phyloP scores from a whole-genome alignment of 2,888 invertebrate species.

The Trichogramma dendrolimi region DNA sequence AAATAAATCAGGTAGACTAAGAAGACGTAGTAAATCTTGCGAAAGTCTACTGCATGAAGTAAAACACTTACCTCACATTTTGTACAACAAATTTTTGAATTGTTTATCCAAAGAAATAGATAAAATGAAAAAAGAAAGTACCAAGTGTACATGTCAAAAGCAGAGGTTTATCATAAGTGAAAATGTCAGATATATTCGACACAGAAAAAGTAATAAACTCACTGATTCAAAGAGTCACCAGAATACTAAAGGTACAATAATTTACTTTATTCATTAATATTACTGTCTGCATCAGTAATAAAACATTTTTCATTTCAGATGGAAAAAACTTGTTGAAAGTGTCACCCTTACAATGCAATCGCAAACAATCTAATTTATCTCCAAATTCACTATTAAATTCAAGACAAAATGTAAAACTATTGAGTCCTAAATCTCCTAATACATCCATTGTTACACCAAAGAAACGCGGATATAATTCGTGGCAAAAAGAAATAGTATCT shows the following conservation, averaged over 20 bases:
- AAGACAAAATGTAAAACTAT: conserved; percentile 7
- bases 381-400: conserved; percentile 10
- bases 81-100: conserved; percentile 26
- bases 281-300: too few species aligned
- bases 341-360: background rate
- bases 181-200: too few species aligned
- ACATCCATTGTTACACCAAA: conserved; percentile 10
- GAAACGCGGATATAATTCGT: conserved; percentile 14
- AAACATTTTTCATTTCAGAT: background rate
- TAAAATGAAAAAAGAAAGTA: conserved; percentile 19
- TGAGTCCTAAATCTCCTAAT: conserved; percentile 17
- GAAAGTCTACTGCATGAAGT: conserved; percentile 26
- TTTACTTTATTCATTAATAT: too few species aligned
- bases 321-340: background rate
- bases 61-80: conserved; percentile 23
- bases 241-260: too few species aligned
- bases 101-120: conserved; percentile 25
- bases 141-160: conserved; percentile 22
- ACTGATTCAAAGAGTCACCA: too few species aligned
- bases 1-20: conserved; percentile 6
- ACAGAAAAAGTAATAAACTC: background rate
- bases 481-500: conserved; percentile 28
- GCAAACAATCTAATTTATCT: conserved; percentile 11
- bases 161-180: too few species aligned
- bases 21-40: conserved; percentile 22